Base-by-base conservation (phyloP, 23 tunicate genomes). In the Ciona savignyi region DNA sequence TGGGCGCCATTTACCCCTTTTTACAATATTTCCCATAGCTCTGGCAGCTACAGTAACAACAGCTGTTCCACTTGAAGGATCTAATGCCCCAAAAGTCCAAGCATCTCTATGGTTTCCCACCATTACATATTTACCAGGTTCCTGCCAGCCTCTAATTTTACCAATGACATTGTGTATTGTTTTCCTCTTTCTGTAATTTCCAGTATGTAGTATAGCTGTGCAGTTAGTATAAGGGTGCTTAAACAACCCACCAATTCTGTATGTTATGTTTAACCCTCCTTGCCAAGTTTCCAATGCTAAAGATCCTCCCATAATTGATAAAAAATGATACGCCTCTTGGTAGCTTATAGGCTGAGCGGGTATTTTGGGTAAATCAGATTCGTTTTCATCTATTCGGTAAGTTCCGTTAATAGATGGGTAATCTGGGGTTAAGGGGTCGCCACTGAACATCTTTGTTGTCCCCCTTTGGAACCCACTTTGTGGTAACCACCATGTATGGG, bases 31-130 rank as follows among this genome's bases (percentile, higher is more conserved):
- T 23, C 81, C 75, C 32, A 91, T 77, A 0, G 88, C 93, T 33
- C 93, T 70, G 0, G 90, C 76, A 31, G 79, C 80, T 71, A 88
- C 99, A 35, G 88, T 19, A 63, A 95, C 34, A 29, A 88, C 82
- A 24, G 92, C 89, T 32, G 99, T 95, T 1, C 99, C 99, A 76
- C 92, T 83, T 23, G 83, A 79, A 25, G 99, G 99, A 72, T 95
- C 99, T 3, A 83, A 68, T 15, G 81, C 91, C 23, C 99, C 99
- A 83, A 78, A 95, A 27, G 81, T 85, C 99, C 99, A 95, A 0
- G 99, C 99, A 70, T 95, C 99, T 67, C 99, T 70, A 67, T 95
- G 99, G 66, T 95, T 95, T 0, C 99, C 99, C 25, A 95, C 4
- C 33, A 95, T 71, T 1, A 95, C 96, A 80, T 83, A 88, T 9